A percentile compares a stretch with the other conserved stretches of the same genome.
phyloP scores from a whole-genome alignment of 2,797 vertebrate species.

The Momotus momota region DNA sequence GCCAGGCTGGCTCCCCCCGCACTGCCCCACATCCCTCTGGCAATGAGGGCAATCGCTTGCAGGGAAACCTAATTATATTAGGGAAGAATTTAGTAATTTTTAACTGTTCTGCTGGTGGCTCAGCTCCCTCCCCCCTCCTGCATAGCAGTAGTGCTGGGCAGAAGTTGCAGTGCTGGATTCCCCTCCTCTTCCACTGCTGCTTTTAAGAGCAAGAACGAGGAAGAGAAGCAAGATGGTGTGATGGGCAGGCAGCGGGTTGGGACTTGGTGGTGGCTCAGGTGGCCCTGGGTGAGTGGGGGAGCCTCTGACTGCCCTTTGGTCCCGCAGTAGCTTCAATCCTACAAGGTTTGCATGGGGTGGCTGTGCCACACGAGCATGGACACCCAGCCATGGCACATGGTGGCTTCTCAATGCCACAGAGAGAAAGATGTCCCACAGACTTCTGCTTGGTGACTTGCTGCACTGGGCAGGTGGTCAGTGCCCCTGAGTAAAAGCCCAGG shows the following conservation, averaged over 20 bases:
- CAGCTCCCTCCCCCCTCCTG: background rate
- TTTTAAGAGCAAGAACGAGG: background rate
- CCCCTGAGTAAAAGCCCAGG: background rate
- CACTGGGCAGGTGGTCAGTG: rapidly evolving
- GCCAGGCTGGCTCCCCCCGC: background rate
- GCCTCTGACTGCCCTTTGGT: rapidly evolving
- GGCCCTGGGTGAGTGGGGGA: background rate
- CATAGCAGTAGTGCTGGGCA: background rate
- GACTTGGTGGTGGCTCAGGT: background rate
- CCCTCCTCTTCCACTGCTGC: background rate
- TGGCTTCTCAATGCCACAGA: rapidly evolving
- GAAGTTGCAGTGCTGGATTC: background rate
- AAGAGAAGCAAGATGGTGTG: background rate
- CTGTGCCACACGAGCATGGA: rapidly evolving
- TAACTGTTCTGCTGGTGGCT: slow-evolving; percentile 33
- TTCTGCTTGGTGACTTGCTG: background rate
- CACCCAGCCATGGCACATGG: background rate
- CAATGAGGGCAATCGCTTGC: slow-evolving; percentile 36
- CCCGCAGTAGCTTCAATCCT: background rate
- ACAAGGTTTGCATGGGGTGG: rapidly evolving
- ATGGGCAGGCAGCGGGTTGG: background rate
- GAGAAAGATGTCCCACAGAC: background rate
- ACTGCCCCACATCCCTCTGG: background rate
- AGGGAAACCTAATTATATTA: slow-evolving; percentile 34
- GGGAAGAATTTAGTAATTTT: slow-evolving; percentile 58